Base-by-base conservation (phyloP, 92 coral and sea anemone genomes). In the Blastomussa wellsi region DNA sequence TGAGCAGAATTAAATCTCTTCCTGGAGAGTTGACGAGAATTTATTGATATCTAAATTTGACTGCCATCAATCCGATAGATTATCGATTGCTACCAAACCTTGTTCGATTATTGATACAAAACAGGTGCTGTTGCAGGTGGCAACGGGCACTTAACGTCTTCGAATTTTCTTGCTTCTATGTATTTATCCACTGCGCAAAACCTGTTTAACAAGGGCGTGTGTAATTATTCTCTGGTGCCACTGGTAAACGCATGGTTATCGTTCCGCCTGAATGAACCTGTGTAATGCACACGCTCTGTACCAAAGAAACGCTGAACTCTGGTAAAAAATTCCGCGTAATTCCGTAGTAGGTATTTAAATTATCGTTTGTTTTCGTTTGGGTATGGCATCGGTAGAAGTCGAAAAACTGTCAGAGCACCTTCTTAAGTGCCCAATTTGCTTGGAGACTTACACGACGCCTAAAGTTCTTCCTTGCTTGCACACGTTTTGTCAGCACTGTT, bases 371-470 rank as follows among this genome's bases (percentile, higher is more conserved):
- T 38, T 26, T 19, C 75, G 9, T 51, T 73, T n/a, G 26, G 35
- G 24, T 35, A 96, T 96, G 98, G 98, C 98, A 7, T 94, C 98
- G 2, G 98, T 96, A n/a, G 98, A 96, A 73, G 96, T 96, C 5
- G 98, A 93, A n/a, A 95, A 96, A 68, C 93, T 96, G 10, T 96
- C 98, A 17, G 98, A 96, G 72, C 98, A 96, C 48, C 95, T 96
- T 52, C 84, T 96, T 0, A 96, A 96, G 84, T 96, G 98, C 76
- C 96, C 98, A 12, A 93, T 96, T 44, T 96, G 98, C 82, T 90
- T 96, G 70, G 98, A 96, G 51, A 96, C 98, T 0, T 96, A 94
- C 89, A 86, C 85, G 76, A 87, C 90, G 16, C 98, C 98, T 14
- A 96, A 96, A 83, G 98, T 96, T 11, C 90, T 96, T 33, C 98